Conservation (phyloP, 2,113 vertebrate genomes). For the Gavia stellata region DNA sequence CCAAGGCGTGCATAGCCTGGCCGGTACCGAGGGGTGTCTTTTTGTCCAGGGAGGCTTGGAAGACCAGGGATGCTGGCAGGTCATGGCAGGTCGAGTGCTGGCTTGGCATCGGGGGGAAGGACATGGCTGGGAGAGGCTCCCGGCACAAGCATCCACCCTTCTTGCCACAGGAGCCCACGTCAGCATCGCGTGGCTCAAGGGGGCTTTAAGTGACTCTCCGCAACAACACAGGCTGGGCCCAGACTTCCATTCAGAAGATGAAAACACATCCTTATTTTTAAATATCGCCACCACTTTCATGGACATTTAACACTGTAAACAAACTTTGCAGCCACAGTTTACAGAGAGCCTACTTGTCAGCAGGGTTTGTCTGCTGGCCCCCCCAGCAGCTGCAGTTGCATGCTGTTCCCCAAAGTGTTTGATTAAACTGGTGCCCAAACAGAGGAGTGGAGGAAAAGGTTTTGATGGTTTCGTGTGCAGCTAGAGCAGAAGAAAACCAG, state of each 20-base stretch:
- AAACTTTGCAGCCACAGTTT: not conserved
- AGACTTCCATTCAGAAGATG: not conserved
- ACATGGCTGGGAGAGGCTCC: not conserved
- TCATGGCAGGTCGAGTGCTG: fast-evolving
- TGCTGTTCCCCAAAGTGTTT: not conserved
- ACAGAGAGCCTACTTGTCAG: not conserved
- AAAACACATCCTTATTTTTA: not conserved
- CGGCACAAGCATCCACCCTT: fast-evolving
- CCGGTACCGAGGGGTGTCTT: fast-evolving
- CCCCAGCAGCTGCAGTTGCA: not conserved
- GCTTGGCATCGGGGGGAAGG: fast-evolving
- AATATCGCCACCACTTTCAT: not conserved
- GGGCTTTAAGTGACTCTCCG: no score
- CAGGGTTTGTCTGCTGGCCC: not conserved
- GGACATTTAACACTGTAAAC: not conserved
- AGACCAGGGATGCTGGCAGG: not conserved
- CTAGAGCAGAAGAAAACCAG: not conserved
- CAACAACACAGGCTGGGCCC: not conserved
- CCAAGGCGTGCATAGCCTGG: not conserved
- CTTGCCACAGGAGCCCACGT: fast-evolving
- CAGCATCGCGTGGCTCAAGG: fast-evolving
- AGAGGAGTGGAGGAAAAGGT: not conserved
- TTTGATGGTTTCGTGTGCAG: fast-evolving
- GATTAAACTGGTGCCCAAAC: not conserved
- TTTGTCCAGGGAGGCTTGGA: not conserved